Evolutionary conservation across 2,113 vertebrate species (phyloP), one percentile per base, ranked within the genome.

Genomic region (Siniperca chuatsi): DNA sequence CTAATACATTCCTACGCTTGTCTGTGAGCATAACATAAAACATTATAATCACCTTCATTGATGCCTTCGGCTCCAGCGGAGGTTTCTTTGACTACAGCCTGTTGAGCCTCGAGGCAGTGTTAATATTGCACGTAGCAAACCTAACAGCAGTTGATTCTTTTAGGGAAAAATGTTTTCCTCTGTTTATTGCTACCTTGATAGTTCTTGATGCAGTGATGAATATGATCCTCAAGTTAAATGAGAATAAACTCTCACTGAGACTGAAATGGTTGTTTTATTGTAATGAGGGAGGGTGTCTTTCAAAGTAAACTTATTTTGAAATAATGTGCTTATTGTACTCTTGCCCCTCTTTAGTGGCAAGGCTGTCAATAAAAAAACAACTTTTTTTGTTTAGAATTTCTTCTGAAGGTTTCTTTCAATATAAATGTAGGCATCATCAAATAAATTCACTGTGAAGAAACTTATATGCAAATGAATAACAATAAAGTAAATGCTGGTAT

Each of bases 71-170:
- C 81, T 87, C 48, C 81, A 61, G 88, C 44, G 8, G 42, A 77
- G 42, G 37, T 71, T 75, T 74, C 84, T 87, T 86, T 91, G 58
- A 87, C 58, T 58, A 3, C 21, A 83, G 66, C 66, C 15, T 80
- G 86, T 85, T 80, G 67, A 85, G 87, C 86, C 90, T 85, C 10
- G 40, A 89, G 83, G 86, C 85, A 71, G 68, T 82, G 74, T 90
- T 90, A 81, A 90, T 91, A 92, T 90, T 90, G 75, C 78, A 87
- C 48, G 58, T 18, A 81, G 60, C 81, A 90, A 84, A 79, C 62
- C 33, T 57, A 50, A 75, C 57, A 76, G 75, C 66, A 65, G 61
- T 67, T 69, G 73, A 80, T 73, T 82, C 61, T 81, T 89, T 89
- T 52, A 79, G 68, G 60, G 52, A 11, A 52, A 80, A 80, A 33